Conservation (phyloP, 1,140 invertebrate genomes). For the Atta colombica region DNA sequence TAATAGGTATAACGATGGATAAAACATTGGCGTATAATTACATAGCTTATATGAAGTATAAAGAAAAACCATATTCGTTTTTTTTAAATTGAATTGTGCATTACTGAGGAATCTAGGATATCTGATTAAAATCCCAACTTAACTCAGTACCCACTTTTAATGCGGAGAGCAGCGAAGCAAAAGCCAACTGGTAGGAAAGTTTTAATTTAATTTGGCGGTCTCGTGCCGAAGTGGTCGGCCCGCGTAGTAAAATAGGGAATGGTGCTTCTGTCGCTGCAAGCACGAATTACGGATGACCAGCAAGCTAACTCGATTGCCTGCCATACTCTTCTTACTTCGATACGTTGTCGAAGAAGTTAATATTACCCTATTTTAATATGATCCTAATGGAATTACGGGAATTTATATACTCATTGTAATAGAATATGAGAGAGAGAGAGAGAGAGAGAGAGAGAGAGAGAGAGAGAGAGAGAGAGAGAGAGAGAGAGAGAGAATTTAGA, state of each 20-base stretch:
- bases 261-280: slow-evolving; percentile 55
- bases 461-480: neutral
- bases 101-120: slow-evolving; percentile 25
- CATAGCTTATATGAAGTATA: neutral
- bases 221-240: slow-evolving; percentile 56
- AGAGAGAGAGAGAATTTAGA: too few species aligned
- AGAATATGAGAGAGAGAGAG: neutral
- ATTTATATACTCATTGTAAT: slow-evolving; percentile 34
- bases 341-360: slow-evolving; percentile 68
- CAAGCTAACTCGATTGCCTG: slow-evolving; percentile 71
- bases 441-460: neutral
- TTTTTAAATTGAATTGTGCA: neutral
- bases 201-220: slow-evolving; percentile 73
- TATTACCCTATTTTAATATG: slow-evolving; percentile 33
- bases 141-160: slow-evolving; percentile 66
- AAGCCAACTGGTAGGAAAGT: slow-evolving; percentile 65
- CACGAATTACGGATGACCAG: slow-evolving; percentile 68
- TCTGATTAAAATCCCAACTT: slow-evolving; percentile 67
- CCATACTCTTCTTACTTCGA: slow-evolving; percentile 68
- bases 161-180: slow-evolving; percentile 39
- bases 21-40: neutral
- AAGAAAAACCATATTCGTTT: neutral
- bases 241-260: slow-evolving; percentile 47
- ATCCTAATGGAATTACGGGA: slow-evolving; percentile 20
- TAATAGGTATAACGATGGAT: neutral